Evolutionary conservation across 2,888 invertebrate species (phyloP), one percentile per base, ranked within the genome.

Genomic region (Dilophus febrilis): DNA sequence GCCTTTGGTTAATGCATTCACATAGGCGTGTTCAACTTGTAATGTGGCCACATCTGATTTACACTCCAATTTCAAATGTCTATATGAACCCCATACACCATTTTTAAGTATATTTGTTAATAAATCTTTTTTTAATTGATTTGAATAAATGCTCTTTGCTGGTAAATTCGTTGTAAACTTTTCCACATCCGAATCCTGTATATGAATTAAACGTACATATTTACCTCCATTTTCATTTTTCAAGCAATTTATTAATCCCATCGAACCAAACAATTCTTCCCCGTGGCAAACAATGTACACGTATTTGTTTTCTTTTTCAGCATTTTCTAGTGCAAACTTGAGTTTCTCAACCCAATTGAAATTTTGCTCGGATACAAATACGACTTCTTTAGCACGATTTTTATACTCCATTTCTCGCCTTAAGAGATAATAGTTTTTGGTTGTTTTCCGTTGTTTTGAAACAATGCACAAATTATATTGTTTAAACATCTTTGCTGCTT

Each of bases 171-270:
- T 63, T 2, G 73, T 56, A 61, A 84, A 81, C 42, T 71, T 65
- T 16, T 68, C 66, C 1, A 67, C 69, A 42, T 67, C 67, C 30
- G 65, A 65, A 49, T 75, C 78, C 52, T 79, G 78, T 47, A 82
- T 68, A 53, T 77, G 78, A 43, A 77, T 68, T 42, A 74, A 73
- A 54, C 88, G 74, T 31, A 86, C 71, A 49, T 74, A 75, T 42
- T 68, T 65, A 16, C 91, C 91, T 46, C 88, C 90, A 6, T 80
- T 72, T 67, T 95, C 95, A 50, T 74, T 77, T 52, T 81, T 79
- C 48, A 97, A 68, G 60, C 97, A 98, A 55, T 88, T 82, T 53
- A 83, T 77, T 56, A 97, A 68, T 35, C 97, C 97, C 41, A 92
- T 67, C 46, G 86, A 68, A 38, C 97, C 95, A 56, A 72, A 71